Evolutionary conservation across 2,888 invertebrate species (phyloP), one percentile per base, ranked within the genome.

Genomic region (Clusia tigrina): DNA sequence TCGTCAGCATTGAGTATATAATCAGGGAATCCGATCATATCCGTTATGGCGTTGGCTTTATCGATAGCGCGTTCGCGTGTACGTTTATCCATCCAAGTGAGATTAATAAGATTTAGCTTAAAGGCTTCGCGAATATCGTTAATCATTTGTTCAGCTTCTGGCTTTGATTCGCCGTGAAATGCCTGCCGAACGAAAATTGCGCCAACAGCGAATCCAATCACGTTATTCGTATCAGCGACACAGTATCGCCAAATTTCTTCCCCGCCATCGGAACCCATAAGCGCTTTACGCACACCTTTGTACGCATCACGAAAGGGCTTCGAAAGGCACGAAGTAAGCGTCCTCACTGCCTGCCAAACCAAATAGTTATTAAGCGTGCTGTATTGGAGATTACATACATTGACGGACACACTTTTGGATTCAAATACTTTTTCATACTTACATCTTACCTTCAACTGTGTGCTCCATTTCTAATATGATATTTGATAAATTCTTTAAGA

Each of bases 11-110:
- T 88, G 10, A 95, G 86, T 60, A 98, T 95, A 77, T 95, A 98
- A 77, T 98, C 93, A 0, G 98, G 98, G 79, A 95, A 98, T 32
- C 98, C 91, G 72, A 99, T 98, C 94, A 96, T 95, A 78, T 96
- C 95, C 17, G 94, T 92, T 64, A 97, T 97, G 2, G 95, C 92
- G 78, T 96, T 92, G 0, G 96, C 97, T 83, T 98, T 98, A 2
- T 91, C 90, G 69, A 93, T 90, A 0, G 98, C 98, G 1, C 93
- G 89, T 37, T 87, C 85, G 60, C 92, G 88, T 0, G 98, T 98
- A 76, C 94, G 91, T 2, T 88, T 85, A 78, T 98, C 98, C 96
- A 98, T 98, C 98, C 98, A 99, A 53, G 90, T 88, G 60, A 96
- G 85, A 69, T 93, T 91, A 70, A 89, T 88, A 6, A 99, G 86